Evolutionary conservation across 2,113 vertebrate genomes (phyloP).

Genomic region (Oophaga pumilio): DNA sequence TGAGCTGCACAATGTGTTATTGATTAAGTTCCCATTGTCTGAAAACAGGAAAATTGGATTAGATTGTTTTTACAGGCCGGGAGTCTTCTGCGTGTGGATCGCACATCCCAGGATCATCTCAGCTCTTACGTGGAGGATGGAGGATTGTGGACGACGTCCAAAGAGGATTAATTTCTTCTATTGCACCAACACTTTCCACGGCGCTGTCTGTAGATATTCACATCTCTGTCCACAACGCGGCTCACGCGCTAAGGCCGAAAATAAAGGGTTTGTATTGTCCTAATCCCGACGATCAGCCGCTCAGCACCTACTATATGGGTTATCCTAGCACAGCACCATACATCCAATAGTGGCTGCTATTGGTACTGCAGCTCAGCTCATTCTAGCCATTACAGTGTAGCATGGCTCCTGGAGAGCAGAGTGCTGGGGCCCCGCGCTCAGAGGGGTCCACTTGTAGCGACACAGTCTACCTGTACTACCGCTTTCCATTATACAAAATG

Average conservation of each 20-base stretch:
- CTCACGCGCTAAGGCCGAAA: not conserved
- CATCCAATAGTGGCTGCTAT: too few species aligned
- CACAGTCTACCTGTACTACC: too few species aligned
- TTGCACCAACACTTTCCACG: not conserved
- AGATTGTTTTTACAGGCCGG: slow-evolving; percentile 39
- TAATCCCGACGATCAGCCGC: too few species aligned
- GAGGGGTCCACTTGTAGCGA: too few species aligned
- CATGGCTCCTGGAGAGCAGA: too few species aligned
- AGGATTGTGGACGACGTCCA: not conserved
- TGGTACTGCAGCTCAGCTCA: too few species aligned
- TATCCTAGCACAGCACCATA: too few species aligned
- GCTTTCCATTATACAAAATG: too few species aligned
- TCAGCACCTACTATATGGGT: too few species aligned
- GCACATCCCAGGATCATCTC: not conserved
- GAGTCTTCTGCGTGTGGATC: slow-evolving; percentile 28
- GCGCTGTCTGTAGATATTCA: not conserved
- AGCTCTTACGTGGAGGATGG: not conserved
- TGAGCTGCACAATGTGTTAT: slow-evolving; percentile 51
- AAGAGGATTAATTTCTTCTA: not conserved
- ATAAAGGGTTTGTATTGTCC: too few species aligned
- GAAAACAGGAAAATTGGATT: slow-evolving; percentile 50
- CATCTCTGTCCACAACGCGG: not conserved
- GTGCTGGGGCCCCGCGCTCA: too few species aligned
- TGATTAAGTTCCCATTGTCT: slow-evolving; percentile 54
- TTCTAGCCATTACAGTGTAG: too few species aligned